Conservation (phyloP, 2,113 vertebrate species). For the Cynopterus brachyotis region DNA sequence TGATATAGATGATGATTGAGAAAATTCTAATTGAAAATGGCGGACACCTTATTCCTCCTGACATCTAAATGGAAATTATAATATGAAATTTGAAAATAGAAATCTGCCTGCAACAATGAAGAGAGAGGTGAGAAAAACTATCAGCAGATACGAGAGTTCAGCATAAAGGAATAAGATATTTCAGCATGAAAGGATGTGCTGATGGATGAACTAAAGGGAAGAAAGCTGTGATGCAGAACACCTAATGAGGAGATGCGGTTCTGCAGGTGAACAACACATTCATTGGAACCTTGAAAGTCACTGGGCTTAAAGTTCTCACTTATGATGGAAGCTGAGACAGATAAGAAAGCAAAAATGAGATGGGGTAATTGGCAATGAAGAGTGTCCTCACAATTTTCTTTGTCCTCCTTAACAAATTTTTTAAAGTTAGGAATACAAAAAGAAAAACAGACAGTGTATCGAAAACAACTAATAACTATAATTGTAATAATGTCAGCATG, state of each 20-base stretch:
- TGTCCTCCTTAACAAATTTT: background rate
- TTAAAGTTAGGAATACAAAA: background rate
- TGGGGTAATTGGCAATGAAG: background rate
- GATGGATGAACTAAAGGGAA: background rate
- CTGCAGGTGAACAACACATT: background rate
- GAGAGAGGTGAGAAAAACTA: background rate
- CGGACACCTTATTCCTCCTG: background rate
- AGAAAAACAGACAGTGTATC: background rate
- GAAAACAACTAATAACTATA: background rate
- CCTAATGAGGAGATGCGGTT: background rate
- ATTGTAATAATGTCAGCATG: background rate
- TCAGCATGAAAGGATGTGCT: background rate
- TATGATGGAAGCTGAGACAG: background rate
- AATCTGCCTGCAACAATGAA: background rate
- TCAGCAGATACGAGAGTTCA: background rate
- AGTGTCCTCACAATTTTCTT: background rate
- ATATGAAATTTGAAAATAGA: background rate
- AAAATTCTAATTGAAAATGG: constrained; percentile 19
- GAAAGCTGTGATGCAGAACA: background rate
- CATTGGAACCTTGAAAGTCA: background rate
- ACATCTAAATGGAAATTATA: background rate
- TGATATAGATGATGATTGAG: background rate
- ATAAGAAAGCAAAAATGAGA: background rate
- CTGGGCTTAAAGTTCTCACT: background rate
- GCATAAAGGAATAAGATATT: background rate